Evolutionary conservation across 2,888 invertebrate genomes (phyloP).

Genomic region (Fragum fragum): DNA sequence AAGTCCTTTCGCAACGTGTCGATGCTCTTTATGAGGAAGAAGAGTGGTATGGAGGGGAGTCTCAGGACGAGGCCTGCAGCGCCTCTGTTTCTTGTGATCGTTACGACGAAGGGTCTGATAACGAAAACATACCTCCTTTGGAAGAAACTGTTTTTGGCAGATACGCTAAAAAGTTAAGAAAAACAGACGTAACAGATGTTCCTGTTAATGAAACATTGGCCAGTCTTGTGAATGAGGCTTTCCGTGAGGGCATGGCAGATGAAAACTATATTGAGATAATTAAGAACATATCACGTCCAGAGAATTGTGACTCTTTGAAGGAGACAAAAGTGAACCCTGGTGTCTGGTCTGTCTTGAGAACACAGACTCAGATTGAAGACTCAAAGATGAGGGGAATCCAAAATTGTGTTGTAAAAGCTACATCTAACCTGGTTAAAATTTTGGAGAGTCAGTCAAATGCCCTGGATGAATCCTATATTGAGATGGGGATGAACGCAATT

Average conservation of each 20-base stretch:
- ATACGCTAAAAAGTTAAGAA: slow-evolving; percentile 17
- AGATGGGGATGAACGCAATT: slow-evolving; percentile 33
- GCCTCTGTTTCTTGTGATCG: background rate
- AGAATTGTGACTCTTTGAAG: slow-evolving; percentile 32
- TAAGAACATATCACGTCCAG: slow-evolving; percentile 31
- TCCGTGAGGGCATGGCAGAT: slow-evolving; percentile 40
- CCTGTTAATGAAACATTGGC: slow-evolving; percentile 32
- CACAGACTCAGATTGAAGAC: slow-evolving; percentile 41
- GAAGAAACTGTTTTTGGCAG: background rate
- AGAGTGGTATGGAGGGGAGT: background rate
- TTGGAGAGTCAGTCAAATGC: slow-evolving; percentile 27
- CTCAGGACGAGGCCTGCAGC: background rate
- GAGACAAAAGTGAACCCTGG: slow-evolving; percentile 40
- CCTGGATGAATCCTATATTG: background rate
- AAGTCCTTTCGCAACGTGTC: background rate
- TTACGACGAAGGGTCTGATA: background rate
- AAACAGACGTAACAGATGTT: slow-evolving; percentile 25
- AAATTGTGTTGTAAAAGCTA: slow-evolving; percentile 50
- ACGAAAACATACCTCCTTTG: background rate
- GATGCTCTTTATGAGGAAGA: background rate
- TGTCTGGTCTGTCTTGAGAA: slow-evolving; percentile 37
- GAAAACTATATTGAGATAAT: slow-evolving; percentile 18
- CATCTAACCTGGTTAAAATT: slow-evolving; percentile 38
- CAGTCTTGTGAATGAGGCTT: slow-evolving; percentile 31
- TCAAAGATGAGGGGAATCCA: no score